Evolutionary conservation across 2,888 invertebrate species (phyloP).

Genomic region (Bhutanitis thaidina): DNA sequence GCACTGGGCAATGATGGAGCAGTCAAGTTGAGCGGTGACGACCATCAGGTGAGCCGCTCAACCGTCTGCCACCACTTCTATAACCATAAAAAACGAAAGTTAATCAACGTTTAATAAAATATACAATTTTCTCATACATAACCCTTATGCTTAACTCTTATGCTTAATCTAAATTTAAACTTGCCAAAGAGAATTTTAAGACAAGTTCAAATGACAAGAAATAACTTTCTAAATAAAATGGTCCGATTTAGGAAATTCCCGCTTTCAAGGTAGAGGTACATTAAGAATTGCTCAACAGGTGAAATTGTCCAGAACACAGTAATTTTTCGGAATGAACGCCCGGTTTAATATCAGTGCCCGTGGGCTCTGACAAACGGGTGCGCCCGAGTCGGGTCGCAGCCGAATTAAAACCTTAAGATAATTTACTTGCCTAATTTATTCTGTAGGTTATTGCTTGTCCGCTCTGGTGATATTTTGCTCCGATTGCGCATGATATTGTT

Average conservation of each 20-base stretch:
- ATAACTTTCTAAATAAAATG: not conserved
- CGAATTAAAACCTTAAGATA: conserved; percentile 56
- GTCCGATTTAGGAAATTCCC: conserved; percentile 1
- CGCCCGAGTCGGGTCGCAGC: conserved; percentile 32
- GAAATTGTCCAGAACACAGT: conserved; percentile 34
- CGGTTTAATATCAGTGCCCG: conserved; percentile 42
- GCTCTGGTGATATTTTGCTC: conserved; percentile 45
- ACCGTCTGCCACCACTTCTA: no score
- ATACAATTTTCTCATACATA: no score
- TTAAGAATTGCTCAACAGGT: conserved; percentile 25
- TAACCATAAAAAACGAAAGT: no score
- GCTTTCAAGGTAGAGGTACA: not conserved
- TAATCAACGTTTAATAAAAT: no score
- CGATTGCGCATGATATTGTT: conserved; percentile 51
- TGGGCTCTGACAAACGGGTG: conserved; percentile 41
- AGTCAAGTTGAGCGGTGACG: no score
- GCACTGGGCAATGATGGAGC: no score
- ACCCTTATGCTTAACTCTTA: no score
- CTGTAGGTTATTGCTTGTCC: conserved; percentile 34
- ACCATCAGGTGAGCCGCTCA: no score
- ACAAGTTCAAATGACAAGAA: not conserved
- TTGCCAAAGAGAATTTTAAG: no score
- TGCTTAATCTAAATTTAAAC: no score
- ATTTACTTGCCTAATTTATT: conserved; percentile 58
- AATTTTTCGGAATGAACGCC: conserved; percentile 40